Evolutionary conservation across 2,797 vertebrate species (phyloP).

Genomic region (Melanotaenia parkinsoni): DNA sequence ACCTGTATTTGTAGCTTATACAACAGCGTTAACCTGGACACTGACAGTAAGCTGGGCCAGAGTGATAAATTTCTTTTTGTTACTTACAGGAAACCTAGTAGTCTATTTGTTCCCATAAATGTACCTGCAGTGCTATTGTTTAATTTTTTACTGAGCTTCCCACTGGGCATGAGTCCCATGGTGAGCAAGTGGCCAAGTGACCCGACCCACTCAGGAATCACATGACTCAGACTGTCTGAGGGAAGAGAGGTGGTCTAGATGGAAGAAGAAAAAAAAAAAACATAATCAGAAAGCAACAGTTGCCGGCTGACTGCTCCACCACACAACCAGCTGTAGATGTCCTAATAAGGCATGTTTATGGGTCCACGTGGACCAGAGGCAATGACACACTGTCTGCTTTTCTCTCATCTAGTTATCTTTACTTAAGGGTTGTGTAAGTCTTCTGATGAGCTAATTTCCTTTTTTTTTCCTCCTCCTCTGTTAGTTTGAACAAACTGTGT

Average conservation of each 20-base stretch:
- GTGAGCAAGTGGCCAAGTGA: constrained; percentile 26
- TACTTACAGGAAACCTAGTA: constrained; percentile 26
- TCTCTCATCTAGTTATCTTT: constrained; percentile 55
- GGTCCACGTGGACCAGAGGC: constrained; percentile 11
- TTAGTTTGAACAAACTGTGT: constrained; percentile 7
- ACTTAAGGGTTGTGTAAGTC: constrained; percentile 65
- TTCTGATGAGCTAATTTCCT: constrained; percentile 77
- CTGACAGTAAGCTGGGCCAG: neutral
- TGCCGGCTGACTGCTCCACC: constrained; percentile 36
- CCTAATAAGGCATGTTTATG: constrained; percentile 77
- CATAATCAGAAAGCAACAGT: constrained; percentile 50
- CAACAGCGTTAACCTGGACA: constrained; percentile 1
- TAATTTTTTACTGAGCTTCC: constrained; percentile 17
- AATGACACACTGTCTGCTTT: constrained; percentile 60
- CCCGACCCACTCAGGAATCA: constrained; percentile 47
- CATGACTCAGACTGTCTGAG: constrained; percentile 56
- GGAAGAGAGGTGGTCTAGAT: constrained; percentile 23
- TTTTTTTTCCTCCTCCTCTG: neutral
- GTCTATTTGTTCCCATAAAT: constrained; percentile 33
- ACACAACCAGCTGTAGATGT: constrained; percentile 45
- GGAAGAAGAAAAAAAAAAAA: constrained; percentile 8
- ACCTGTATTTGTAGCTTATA: constrained; percentile 1
- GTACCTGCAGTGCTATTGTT: constrained; percentile 54
- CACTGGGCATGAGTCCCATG: neutral
- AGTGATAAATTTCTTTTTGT: neutral